Conservation (phyloP, 1,140 invertebrate genomes). For the Diabrotica virgifera region DNA sequence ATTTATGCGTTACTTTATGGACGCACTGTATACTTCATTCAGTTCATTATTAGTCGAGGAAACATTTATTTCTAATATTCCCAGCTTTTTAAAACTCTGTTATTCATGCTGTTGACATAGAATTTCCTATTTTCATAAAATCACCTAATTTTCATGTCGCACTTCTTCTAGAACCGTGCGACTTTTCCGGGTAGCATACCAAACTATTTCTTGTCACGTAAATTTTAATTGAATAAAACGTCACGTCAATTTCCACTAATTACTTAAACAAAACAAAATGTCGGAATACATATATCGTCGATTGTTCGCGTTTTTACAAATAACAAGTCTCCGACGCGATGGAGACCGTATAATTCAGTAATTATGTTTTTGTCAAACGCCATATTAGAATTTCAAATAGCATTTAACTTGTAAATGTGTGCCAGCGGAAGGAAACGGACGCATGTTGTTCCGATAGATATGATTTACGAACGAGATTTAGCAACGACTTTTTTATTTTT, state of each 20-base stretch:
- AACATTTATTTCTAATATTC: no score
- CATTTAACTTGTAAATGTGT: conserved; percentile 44
- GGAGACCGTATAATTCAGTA: conserved; percentile 28
- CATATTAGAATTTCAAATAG: conserved; percentile 43
- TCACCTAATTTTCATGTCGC: no score
- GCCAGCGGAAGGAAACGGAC: conserved; percentile 41
- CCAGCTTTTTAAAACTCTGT: no score
- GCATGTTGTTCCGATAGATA: conserved; percentile 36
- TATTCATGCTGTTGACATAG: no score
- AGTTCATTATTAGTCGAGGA: no score
- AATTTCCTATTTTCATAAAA: no score
- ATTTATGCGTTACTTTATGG: no score
- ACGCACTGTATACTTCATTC: no score
- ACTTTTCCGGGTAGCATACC: not conserved
- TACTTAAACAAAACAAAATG: conserved; percentile 36
- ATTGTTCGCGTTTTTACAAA: conserved; percentile 24
- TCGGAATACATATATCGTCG: conserved; percentile 26
- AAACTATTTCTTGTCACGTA: conserved; percentile 9
- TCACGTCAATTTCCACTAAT: conserved; percentile 34
- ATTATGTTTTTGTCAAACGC: conserved; percentile 33
- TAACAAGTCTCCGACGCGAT: not conserved
- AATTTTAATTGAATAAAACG: conserved; percentile 16
- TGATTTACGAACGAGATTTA: conserved; percentile 33
- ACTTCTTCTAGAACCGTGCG: no score
- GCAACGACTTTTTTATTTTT: conserved; percentile 20